Evolutionary conservation across 1,140 invertebrate species (phyloP).

Genomic region (Hyles vespertilio): DNA sequence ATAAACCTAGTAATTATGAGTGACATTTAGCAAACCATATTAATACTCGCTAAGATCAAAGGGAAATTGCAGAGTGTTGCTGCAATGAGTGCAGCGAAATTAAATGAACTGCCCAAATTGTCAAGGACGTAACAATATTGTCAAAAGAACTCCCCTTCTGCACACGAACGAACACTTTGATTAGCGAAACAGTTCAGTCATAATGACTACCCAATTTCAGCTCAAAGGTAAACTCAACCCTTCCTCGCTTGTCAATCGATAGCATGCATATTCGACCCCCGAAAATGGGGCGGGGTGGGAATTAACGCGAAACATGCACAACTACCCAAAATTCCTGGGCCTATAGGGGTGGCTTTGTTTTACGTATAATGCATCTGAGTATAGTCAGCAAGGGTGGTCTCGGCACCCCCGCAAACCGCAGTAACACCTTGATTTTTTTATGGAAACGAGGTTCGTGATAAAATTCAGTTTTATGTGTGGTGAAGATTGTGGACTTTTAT

Average conservation of each 20-base stretch:
- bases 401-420: slow-evolving; percentile 25
- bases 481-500: slow-evolving; percentile 1
- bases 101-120: too few species aligned
- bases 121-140: too few species aligned
- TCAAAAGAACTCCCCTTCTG: slow-evolving; percentile 5
- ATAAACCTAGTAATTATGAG: too few species aligned
- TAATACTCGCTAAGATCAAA: too few species aligned
- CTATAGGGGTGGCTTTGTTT: slow-evolving; percentile 46
- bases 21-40: too few species aligned
- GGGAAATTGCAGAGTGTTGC: too few species aligned
- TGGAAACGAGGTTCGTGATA: slow-evolving; percentile 9
- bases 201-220: slow-evolving; percentile 28
- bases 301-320: slow-evolving; percentile 57
- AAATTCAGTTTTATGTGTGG: slow-evolving; percentile 11
- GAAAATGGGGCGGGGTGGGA: slow-evolving; percentile 26
- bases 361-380: slow-evolving; percentile 62
- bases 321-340: slow-evolving; percentile 46
- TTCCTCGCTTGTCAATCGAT: slow-evolving; percentile 25
- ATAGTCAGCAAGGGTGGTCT: slow-evolving; percentile 27
- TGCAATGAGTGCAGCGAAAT: too few species aligned
- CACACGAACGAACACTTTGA: slow-evolving; percentile 21
- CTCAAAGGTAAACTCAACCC: slow-evolving; percentile 35
- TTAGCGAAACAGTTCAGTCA: slow-evolving; percentile 30
- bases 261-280: slow-evolving; percentile 16
- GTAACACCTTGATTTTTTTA: slow-evolving; percentile 49